Conservation (phyloP, 2,113 vertebrate genomes). For the Edolisoma coerulescens region DNA sequence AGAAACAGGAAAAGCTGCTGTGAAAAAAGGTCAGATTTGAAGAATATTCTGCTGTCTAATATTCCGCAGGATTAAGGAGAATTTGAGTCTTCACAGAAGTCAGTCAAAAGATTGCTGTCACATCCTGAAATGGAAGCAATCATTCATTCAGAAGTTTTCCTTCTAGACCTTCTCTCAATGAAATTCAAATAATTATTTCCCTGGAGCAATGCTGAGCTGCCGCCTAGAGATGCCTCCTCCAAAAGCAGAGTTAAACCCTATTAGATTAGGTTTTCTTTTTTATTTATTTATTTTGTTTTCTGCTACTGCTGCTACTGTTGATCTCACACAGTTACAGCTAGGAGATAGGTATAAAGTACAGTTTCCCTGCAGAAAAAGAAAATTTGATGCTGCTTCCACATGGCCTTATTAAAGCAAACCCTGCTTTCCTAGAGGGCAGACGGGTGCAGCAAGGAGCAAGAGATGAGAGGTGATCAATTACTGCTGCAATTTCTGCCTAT, state of each 20-base stretch:
- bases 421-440: not conserved
- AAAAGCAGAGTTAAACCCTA: not conserved
- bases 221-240: not conserved
- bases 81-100: not conserved
- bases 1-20: not conserved
- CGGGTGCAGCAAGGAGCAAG: not conserved
- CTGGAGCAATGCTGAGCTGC: not conserved
- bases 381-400: not conserved
- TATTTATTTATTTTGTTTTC: not conserved
- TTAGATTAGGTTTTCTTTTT: not conserved
- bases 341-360: not conserved
- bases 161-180: not conserved
- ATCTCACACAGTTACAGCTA: not conserved
- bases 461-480: not conserved
- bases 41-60: not conserved
- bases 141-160: not conserved
- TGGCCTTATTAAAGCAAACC: not conserved
- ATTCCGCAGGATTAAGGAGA: not conserved
- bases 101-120: slow-evolving; percentile 5
- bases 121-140: not conserved
- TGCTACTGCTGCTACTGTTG: not conserved
- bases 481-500: not conserved
- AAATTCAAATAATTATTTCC: slow-evolving; percentile 28
- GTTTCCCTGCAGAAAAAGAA: not conserved
- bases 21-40: not conserved